These are phyloP conservation scores for Hypotaenidia philippensis DNA, from an alignment of 2,797 vertebrate species.

Conservation along the genomic window DNA sequence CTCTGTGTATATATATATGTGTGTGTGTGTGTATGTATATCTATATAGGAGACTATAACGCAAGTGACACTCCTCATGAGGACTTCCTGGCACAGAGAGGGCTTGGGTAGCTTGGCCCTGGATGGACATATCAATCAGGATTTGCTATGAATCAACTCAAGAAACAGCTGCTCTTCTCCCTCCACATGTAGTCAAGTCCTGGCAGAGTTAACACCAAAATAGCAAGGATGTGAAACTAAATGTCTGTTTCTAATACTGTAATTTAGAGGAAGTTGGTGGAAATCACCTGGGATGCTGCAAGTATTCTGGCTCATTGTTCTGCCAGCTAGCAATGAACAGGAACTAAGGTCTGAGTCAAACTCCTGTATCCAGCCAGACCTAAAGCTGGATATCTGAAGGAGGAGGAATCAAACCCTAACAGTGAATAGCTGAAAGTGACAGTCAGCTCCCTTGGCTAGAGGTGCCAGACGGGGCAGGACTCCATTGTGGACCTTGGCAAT, in stretches of 20 bases:
- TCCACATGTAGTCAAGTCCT: background rate
- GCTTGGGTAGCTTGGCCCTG: background rate
- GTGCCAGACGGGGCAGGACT: background rate
- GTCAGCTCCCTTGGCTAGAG: background rate
- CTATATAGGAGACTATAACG: background rate
- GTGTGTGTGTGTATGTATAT: too few relatives aligned
- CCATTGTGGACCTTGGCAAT: background rate
- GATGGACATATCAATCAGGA: background rate
- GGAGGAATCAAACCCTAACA: background rate
- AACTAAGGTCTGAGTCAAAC: background rate
- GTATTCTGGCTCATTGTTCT: background rate
- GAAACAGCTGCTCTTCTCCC: constrained; percentile 6
- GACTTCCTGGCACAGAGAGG: background rate
- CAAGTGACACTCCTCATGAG: background rate
- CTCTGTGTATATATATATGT: too few relatives aligned
- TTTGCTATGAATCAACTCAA: background rate
- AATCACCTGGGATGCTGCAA: background rate
- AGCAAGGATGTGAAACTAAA: background rate
- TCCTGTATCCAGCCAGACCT: background rate
- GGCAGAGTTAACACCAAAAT: background rate
- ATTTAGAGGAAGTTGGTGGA: background rate
- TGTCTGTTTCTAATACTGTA: background rate
- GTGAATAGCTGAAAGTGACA: background rate
- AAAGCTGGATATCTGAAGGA: background rate
- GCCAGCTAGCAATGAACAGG: background rate